These are phyloP conservation scores for Pelochelys cantorii DNA, from an alignment of 2,797 vertebrate species.

Conservation along the genomic window DNA sequence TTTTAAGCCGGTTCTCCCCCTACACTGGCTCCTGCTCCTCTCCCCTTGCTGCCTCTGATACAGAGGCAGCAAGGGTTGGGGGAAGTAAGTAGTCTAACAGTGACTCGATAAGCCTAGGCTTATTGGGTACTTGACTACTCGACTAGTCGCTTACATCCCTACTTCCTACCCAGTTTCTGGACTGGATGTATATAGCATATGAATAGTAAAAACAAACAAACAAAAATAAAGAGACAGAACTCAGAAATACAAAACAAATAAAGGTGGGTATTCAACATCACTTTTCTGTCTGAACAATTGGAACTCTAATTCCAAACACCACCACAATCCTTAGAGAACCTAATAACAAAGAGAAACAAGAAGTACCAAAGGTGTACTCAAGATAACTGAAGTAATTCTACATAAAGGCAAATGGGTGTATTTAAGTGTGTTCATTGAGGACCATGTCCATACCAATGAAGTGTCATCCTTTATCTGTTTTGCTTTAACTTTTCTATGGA, in stretches of 20 bases:
- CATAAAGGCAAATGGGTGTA: fast-evolving
- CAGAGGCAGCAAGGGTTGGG: no score
- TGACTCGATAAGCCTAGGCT: no score
- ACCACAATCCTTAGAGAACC: neutral
- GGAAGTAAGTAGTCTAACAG: no score
- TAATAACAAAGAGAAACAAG: neutral
- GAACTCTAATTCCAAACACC: neutral
- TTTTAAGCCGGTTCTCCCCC: no score
- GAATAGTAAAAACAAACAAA: fast-evolving
- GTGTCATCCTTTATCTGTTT: neutral
- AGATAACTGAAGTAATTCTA: fast-evolving
- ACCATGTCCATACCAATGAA: neutral
- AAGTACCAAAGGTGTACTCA: neutral
- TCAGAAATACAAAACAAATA: fast-evolving
- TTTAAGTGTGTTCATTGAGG: fast-evolving
- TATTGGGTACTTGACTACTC: no score
- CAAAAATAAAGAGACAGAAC: neutral
- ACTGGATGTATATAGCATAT: fast-evolving
- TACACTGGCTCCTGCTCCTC: no score
- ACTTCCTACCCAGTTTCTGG: neutral
- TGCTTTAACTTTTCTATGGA: neutral
- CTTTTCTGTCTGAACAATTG: neutral
- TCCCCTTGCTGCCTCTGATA: no score
- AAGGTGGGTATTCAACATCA: fast-evolving
- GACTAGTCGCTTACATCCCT: no score